Evolutionary conservation across 1,140 invertebrate genomes (phyloP).

Genomic region (Bombus difficillimus): DNA sequence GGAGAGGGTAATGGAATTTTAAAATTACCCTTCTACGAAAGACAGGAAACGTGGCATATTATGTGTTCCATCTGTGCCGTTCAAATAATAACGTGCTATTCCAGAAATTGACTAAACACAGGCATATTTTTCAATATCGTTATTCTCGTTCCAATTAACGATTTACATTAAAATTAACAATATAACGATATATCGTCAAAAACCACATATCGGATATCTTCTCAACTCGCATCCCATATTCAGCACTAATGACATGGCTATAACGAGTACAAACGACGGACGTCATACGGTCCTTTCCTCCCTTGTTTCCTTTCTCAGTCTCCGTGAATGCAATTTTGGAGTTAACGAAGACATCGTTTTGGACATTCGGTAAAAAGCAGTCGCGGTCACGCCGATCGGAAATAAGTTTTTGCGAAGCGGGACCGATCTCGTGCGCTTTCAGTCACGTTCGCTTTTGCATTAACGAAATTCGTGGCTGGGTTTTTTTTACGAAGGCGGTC

Average conservation of each 20-base stretch:
- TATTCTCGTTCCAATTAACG: too few relatives aligned
- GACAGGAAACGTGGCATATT: too few relatives aligned
- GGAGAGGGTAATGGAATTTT: too few relatives aligned
- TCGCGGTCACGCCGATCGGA: conserved; percentile 30
- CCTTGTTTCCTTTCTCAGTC: neutral
- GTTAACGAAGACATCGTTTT: conserved; percentile 45
- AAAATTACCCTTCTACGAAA: too few relatives aligned
- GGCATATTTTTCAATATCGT: too few relatives aligned
- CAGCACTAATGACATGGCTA: neutral
- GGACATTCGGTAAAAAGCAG: conserved; percentile 25
- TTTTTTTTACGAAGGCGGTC: conserved; percentile 19
- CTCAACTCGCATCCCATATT: neutral
- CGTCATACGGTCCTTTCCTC: neutral
- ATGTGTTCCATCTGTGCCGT: too few relatives aligned
- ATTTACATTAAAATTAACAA: too few relatives aligned
- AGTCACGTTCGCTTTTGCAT: conserved; percentile 46
- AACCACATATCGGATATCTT: neutral
- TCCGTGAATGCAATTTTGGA: neutral
- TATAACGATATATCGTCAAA: too few relatives aligned
- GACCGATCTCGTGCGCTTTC: conserved; percentile 32
- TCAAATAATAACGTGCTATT: too few relatives aligned
- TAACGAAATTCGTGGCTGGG: conserved; percentile 26
- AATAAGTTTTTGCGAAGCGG: conserved; percentile 5
- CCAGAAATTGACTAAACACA: too few relatives aligned
- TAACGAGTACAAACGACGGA: neutral